A percentile compares a stretch with the other conserved stretches of the same genome.
phyloP scores from a whole-genome alignment of 2,113 vertebrate species.

The Galbula dea region DNA sequence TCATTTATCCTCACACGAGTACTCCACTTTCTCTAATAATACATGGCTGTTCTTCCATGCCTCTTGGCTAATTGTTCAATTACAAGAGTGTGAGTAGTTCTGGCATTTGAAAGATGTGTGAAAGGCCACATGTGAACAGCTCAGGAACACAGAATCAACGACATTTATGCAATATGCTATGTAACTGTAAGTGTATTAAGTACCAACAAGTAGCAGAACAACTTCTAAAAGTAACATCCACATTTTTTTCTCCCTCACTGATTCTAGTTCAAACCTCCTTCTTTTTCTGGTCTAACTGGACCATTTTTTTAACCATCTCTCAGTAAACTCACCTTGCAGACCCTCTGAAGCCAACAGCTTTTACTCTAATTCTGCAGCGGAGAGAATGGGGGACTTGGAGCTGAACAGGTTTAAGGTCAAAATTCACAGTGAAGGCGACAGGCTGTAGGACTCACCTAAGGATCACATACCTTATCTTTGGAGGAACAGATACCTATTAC shows the following conservation, averaged over 20 bases:
- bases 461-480: background rate
- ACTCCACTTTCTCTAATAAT: conserved; percentile 45
- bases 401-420: background rate
- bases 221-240: background rate
- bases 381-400: background rate
- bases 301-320: background rate
- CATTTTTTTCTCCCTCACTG: background rate
- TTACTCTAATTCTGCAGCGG: background rate
- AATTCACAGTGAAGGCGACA: background rate
- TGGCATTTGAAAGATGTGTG: conserved; percentile 61
- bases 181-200: background rate
- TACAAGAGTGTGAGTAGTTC: conserved; percentile 46
- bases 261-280: background rate
- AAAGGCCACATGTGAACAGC: conserved; percentile 44
- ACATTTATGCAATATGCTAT: conserved; percentile 38
- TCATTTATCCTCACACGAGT: conserved; percentile 28
- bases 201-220: background rate
- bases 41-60: conserved; percentile 31
- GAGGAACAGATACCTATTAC: background rate
- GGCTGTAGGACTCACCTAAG: background rate
- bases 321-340: background rate
- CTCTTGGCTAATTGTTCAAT: conserved; percentile 67
- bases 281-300: background rate
- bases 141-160: conserved; percentile 49
- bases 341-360: background rate